These are phyloP conservation scores for Epizoanthus scotinus DNA, from an alignment of 92 coral and sea anemone species.

Conservation along the genomic window DNA sequence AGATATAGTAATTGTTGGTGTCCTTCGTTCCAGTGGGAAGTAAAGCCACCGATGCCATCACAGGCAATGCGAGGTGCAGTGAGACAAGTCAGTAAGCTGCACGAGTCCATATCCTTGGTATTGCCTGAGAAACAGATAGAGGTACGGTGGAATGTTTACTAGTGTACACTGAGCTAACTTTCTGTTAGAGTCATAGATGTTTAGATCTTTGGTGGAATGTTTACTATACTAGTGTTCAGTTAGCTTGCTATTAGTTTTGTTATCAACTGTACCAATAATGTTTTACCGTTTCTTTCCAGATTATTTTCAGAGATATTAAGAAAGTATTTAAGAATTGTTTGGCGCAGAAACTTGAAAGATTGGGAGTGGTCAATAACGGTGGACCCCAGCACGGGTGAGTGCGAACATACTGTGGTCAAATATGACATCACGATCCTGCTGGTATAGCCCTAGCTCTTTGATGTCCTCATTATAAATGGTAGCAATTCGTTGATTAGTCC, in stretches of 20 bases:
- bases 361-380: slow-evolving; percentile 85
- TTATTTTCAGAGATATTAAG: slow-evolving; percentile 85
- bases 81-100: slow-evolving; percentile 86
- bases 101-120: slow-evolving; percentile 84
- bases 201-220: too few relatives aligned
- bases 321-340: slow-evolving; percentile 86
- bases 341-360: slow-evolving; percentile 78
- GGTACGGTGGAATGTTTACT: slow-evolving; percentile 42
- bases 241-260: too few relatives aligned
- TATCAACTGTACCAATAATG: not conserved
- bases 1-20: not conserved
- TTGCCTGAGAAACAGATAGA: slow-evolving; percentile 81
- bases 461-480: too few relatives aligned
- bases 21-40: slow-evolving; percentile 82
- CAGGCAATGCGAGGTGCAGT: slow-evolving; percentile 94
- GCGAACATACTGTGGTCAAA: not conserved
- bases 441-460: too few relatives aligned
- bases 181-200: too few relatives aligned
- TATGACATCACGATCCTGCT: too few relatives aligned
- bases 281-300: slow-evolving; percentile 45
- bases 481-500: too few relatives aligned
- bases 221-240: too few relatives aligned
- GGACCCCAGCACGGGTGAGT: slow-evolving; percentile 98
- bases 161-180: too few relatives aligned
- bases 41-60: slow-evolving; percentile 97